phyloP scores from a whole-genome alignment of 2,113 vertebrate species.

The Cichladusa arquata region DNA sequence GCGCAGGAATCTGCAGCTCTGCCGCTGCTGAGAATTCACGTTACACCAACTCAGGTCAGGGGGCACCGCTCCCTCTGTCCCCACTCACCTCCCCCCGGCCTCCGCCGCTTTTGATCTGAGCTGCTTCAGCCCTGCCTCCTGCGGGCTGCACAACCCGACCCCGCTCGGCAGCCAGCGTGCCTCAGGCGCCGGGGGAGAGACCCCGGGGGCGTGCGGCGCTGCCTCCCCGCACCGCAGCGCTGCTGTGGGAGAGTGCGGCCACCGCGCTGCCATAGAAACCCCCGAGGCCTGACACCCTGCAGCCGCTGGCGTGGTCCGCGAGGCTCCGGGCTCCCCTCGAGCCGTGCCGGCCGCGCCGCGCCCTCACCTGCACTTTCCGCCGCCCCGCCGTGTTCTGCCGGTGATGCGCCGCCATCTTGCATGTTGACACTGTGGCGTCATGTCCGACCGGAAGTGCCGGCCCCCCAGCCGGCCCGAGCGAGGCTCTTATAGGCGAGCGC shows the following conservation, averaged over 20 bases:
- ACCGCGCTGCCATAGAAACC: background rate
- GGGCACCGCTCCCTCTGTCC: background rate
- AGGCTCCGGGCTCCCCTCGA: rapidly evolving
- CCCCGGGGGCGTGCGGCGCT: background rate
- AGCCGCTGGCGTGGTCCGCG: background rate
- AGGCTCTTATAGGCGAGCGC: rapidly evolving
- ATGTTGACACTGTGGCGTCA: constrained; percentile 94
- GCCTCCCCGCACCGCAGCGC: background rate
- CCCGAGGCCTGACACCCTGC: background rate
- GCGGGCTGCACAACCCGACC: background rate
- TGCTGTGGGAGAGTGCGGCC: rapidly evolving
- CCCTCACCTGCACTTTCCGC: constrained; percentile 87
- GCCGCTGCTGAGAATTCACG: background rate
- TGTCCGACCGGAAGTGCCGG: constrained; percentile 77
- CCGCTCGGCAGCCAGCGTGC: background rate
- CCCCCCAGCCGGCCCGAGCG: background rate
- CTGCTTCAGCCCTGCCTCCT: background rate
- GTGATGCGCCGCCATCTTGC: constrained; percentile 99
- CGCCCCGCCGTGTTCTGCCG: constrained; percentile 98
- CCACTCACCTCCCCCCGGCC: background rate
- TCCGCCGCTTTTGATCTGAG: background rate
- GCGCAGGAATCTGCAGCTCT: background rate
- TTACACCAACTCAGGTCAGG: background rate
- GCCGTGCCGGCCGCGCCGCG: background rate
- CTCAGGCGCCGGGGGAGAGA: background rate